These are phyloP conservation scores for Pelecanus crispus DNA, from an alignment of 2,113 vertebrate genomes.

Conservation along the genomic window DNA sequence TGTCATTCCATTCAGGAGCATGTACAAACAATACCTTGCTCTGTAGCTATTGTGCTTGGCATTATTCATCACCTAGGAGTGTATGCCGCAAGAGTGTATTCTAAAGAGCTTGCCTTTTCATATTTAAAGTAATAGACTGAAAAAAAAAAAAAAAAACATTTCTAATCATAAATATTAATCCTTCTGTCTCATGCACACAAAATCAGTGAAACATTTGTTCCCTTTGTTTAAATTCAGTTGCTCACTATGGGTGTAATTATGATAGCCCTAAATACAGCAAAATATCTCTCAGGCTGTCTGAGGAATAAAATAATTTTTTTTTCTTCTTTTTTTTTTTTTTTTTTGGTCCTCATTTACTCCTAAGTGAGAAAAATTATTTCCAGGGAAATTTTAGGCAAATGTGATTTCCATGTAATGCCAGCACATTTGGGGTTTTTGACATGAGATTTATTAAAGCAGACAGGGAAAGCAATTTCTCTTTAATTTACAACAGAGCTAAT, in stretches of 20 bases:
- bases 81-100: background rate
- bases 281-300: background rate
- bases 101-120: background rate
- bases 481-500: conserved; percentile 37
- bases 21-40: background rate
- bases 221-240: conserved; percentile 17
- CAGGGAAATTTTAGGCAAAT: background rate
- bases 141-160: rapidly evolving
- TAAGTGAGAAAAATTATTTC: conserved; percentile 12
- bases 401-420: background rate
- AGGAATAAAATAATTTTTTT: background rate
- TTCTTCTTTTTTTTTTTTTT: background rate
- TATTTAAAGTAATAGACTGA: background rate
- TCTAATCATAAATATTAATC: conserved; percentile 21
- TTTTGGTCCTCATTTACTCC: background rate
- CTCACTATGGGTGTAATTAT: background rate
- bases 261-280: background rate
- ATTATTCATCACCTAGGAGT: background rate
- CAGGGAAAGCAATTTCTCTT: conserved; percentile 22
- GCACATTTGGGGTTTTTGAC: background rate
- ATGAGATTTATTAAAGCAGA: conserved; percentile 28
- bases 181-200: background rate
- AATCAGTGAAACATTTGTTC: background rate
- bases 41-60: background rate
- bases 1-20: background rate